phyloP scores from a whole-genome alignment of 2,113 vertebrate genomes.

The Hassar affinis region DNA sequence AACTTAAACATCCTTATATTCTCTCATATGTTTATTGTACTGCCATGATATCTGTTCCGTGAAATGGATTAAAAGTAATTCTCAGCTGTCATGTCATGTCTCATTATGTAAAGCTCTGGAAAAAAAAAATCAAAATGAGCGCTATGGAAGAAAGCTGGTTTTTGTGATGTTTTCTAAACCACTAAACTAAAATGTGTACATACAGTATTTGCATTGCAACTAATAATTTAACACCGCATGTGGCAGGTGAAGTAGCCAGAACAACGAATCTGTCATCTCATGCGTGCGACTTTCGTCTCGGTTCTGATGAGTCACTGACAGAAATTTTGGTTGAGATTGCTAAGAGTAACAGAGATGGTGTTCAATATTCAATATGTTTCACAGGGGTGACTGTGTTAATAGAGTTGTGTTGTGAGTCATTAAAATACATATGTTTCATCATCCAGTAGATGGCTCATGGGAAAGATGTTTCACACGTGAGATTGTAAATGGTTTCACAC shows the following conservation, averaged over 20 bases:
- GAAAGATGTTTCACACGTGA: neutral
- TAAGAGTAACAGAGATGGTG: neutral
- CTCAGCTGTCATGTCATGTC: neutral
- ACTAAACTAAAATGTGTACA: constrained; percentile 27
- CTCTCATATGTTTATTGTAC: neutral
- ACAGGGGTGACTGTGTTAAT: neutral
- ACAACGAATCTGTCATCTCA: neutral
- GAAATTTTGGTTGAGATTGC: constrained; percentile 14
- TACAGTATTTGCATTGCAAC: constrained; percentile 38
- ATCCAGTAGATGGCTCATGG: neutral
- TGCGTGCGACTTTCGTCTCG: neutral
- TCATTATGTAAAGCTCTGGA: constrained; percentile 17
- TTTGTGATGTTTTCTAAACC: constrained; percentile 38
- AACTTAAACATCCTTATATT: neutral
- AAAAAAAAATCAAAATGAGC: constrained; percentile 46
- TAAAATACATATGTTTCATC: neutral
- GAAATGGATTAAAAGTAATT: constrained; percentile 13
- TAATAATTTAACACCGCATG: constrained; percentile 50
- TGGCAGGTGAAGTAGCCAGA: constrained; percentile 31
- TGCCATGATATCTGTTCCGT: constrained; percentile 39
- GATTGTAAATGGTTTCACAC: too few relatives aligned
- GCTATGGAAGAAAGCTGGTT: constrained; percentile 55
- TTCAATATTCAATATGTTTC: neutral
- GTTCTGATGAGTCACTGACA: constrained; percentile 24
- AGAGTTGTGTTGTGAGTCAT: neutral